A percentile compares a stretch with the other conserved stretches of the same genome.
Evolutionary conservation across 2,113 vertebrate genomes (phyloP).

Genomic region (Steatornis caripensis): DNA sequence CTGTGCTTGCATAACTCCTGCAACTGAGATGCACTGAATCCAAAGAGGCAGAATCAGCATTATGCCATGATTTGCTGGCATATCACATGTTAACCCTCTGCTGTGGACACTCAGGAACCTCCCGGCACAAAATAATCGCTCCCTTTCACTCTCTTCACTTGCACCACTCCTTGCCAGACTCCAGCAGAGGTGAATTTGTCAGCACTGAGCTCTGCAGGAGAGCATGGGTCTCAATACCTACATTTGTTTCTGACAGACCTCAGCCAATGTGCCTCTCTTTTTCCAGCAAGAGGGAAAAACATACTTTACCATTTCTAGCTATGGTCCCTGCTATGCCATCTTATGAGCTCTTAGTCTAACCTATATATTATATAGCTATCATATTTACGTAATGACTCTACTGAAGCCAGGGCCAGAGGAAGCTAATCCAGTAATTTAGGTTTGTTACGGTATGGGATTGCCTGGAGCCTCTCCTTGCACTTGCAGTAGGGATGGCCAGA

Average conservation of each 20-base stretch:
- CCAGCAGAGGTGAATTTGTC: neutral
- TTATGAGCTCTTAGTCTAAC: neutral
- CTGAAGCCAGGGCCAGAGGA: neutral
- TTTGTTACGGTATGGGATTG: rapidly evolving
- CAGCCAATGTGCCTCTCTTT: neutral
- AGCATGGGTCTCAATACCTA: neutral
- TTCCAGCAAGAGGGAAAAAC: neutral
- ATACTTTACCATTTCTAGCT: neutral
- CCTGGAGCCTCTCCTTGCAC: neutral
- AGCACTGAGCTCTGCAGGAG: neutral
- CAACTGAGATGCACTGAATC: neutral
- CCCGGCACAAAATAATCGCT: neutral
- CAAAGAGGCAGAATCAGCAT: neutral
- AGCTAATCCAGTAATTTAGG: neutral
- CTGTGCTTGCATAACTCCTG: neutral
- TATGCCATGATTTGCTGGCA: neutral
- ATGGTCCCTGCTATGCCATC: neutral
- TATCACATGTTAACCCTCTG: neutral
- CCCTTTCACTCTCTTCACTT: neutral
- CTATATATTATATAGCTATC: neutral
- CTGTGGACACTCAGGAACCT: neutral
- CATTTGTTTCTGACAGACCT: slow-evolving; percentile 18
- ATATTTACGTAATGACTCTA: neutral
- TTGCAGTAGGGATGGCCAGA: neutral
- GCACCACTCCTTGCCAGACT: neutral